Evolutionary conservation across 2,888 invertebrate species (phyloP), one percentile per base, ranked within the genome.

Genomic region (Hyles lineata): DNA sequence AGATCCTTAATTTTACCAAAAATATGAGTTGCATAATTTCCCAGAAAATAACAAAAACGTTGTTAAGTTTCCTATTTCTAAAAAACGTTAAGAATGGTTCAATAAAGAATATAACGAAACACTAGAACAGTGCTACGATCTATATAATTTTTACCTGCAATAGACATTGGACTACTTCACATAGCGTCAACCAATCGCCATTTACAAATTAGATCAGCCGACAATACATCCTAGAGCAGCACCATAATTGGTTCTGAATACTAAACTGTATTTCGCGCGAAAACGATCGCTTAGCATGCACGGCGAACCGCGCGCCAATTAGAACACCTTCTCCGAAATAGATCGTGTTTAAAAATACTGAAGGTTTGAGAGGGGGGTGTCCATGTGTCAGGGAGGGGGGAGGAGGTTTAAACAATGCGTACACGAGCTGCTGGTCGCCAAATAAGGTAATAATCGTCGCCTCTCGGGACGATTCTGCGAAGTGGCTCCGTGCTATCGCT

Each of bases 401-500:
- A 78, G 78, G 77, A 80, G 81, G 79, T 81, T 77, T 82, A 81
- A 81, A 82, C 81, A 83, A 83, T 81, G 77, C 74, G 77, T 76
- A 72, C 73, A 77, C 75, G 80, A 80, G 85, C 81, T 81, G 82
- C 80, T 79, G 79, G 73, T 67, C 74, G 72, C 83, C 81, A 71
- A 82, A 80, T 76, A 84, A 82, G 85, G 85, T 76, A 78, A 82
- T 85, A 85, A 85, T 84, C 82, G 86, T 77, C 83, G 82, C 82
- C 81, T 82, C 78, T 76, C 74, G 74, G 76, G 76, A 70, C 73
- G 76, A 74, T 86, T 85, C 85, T 76, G 78, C 80, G 86, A 85
- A 85, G 76, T 75, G 71, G 5, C 62, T 62, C 76, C 60, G 60
- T 15, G 79, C 79, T 86, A 85, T 83, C 86, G 73, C 76, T 76